Conservation (phyloP, 2,888 invertebrate species). For the Fabriciana adippe region DNA sequence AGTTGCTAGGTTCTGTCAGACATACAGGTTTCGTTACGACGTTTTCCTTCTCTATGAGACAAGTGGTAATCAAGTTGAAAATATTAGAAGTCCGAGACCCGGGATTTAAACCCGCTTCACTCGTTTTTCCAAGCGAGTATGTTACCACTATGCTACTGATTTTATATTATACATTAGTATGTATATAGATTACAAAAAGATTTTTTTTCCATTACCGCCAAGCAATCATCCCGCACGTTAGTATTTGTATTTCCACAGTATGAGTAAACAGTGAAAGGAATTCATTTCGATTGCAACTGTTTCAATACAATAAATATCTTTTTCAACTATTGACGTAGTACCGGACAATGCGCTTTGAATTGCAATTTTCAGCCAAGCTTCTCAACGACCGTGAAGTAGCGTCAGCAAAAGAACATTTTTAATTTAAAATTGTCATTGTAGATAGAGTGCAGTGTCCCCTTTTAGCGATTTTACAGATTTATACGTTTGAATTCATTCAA, state of each 20-base stretch:
- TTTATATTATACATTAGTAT: too few relatives aligned
- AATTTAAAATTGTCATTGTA: constrained; percentile 7
- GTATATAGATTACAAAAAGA: too few relatives aligned
- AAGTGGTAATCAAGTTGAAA: too few relatives aligned
- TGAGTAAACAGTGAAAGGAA: constrained; percentile 28
- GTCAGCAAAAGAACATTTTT: constrained; percentile 29
- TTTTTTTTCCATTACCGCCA: neutral
- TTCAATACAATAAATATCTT: constrained; percentile 26
- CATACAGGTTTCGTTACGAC: too few relatives aligned
- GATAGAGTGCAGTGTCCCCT: neutral
- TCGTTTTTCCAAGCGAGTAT: too few relatives aligned
- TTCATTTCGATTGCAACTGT: constrained; percentile 23
- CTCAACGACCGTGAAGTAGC: constrained; percentile 35
- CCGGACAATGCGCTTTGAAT: constrained; percentile 38
- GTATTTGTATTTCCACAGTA: constrained; percentile 12
- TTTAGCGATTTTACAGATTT: neutral
- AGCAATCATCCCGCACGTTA: constrained; percentile 2
- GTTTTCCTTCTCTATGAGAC: too few relatives aligned
- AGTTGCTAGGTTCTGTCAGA: too few relatives aligned
- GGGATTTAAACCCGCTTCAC: too few relatives aligned
- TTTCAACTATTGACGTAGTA: constrained; percentile 30
- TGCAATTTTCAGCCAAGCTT: constrained; percentile 41
- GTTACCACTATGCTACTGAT: too few relatives aligned
- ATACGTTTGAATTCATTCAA: neutral
- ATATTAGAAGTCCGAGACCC: too few relatives aligned